Conservation (phyloP, 2,888 invertebrate genomes). For the Tanypteryx hageni region DNA sequence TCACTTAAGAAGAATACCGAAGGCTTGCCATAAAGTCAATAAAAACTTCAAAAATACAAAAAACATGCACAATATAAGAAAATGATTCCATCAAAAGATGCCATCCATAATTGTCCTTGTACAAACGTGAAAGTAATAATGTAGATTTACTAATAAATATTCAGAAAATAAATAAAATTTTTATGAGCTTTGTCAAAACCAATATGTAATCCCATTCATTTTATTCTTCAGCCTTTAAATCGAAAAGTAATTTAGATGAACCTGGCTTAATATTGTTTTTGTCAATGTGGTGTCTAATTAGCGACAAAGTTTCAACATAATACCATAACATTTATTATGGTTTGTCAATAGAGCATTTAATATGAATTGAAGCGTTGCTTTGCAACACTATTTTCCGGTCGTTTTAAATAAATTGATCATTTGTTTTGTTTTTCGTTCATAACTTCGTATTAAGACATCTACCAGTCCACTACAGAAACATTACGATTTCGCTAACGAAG, state of each 20-base stretch:
- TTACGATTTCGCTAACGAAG: too few relatives aligned
- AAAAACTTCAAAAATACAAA: neutral
- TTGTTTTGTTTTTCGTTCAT: too few relatives aligned
- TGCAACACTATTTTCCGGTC: too few relatives aligned
- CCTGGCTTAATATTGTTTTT: too few relatives aligned
- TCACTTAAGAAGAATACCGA: slow-evolving; percentile 40
- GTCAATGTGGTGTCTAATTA: too few relatives aligned
- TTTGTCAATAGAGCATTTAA: too few relatives aligned
- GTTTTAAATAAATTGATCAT: too few relatives aligned
- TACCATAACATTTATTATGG: too few relatives aligned
- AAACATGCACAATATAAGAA: neutral
- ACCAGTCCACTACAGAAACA: too few relatives aligned
- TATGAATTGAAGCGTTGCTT: too few relatives aligned
- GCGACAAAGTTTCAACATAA: too few relatives aligned
- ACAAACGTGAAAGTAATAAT: slow-evolving; percentile 42
- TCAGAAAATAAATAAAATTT: slow-evolving; percentile 48
- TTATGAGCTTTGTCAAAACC: slow-evolving; percentile 41
- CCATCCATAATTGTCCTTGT: slow-evolving; percentile 61
- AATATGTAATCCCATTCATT: slow-evolving; percentile 40
- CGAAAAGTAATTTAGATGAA: neutral
- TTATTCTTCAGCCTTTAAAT: neutral
- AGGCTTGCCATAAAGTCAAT: slow-evolving; percentile 14
- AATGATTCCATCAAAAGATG: slow-evolving; percentile 62
- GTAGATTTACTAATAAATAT: slow-evolving; percentile 52
- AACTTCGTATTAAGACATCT: too few relatives aligned